Evolutionary conservation across 1,140 invertebrate genomes (phyloP).

Genomic region (Bathynomus jamesi): DNA sequence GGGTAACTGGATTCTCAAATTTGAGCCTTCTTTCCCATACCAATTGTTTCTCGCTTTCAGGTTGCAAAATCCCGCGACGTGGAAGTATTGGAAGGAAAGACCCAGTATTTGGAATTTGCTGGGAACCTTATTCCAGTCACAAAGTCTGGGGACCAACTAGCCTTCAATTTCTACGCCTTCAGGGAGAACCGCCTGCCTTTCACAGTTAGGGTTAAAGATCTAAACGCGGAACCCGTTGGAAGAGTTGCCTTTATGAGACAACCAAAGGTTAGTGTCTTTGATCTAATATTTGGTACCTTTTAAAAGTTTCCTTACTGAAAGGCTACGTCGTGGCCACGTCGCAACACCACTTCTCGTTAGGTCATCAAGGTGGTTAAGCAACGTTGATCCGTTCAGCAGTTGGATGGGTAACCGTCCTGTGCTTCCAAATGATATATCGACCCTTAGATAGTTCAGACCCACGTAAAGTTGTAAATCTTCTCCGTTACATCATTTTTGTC

Average conservation of each 20-base stretch:
- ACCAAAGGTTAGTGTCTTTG: constrained; percentile 57
- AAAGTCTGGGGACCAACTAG: constrained; percentile 95
- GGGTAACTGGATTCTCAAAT: no score
- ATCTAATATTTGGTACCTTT: neutral
- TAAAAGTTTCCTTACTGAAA: neutral
- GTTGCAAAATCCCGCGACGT: constrained; percentile 97
- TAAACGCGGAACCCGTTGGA: constrained; percentile 82
- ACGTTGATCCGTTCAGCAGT: no score
- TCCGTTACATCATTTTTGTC: no score
- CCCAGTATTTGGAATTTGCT: constrained; percentile 92
- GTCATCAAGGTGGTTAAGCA: neutral
- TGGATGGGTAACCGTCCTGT: no score
- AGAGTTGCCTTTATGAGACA: constrained; percentile 95
- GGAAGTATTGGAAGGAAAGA: constrained; percentile 90
- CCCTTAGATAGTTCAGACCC: no score
- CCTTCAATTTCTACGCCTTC: constrained; percentile 93
- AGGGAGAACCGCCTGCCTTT: constrained; percentile 93
- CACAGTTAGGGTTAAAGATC: constrained; percentile 85
- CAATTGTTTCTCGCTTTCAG: no score
- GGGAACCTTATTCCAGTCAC: constrained; percentile 95
- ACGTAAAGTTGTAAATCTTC: no score
- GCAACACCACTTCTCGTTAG: no score
- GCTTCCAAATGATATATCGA: no score
- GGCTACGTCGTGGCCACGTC: no score
- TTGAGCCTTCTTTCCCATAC: no score